phyloP scores from a whole-genome alignment of 1,140 invertebrate species.

The Rhynchophorus ferrugineus region DNA sequence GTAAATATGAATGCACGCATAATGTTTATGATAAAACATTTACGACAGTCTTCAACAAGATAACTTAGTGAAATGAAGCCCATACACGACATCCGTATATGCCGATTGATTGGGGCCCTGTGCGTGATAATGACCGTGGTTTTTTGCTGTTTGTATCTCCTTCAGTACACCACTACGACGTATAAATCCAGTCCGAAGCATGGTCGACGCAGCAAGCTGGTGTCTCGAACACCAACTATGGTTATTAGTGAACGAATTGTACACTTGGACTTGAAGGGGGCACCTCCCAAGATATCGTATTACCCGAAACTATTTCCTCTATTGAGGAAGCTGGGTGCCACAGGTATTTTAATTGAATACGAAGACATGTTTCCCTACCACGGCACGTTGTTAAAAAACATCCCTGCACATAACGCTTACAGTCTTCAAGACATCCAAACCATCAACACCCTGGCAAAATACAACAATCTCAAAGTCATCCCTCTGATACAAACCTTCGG shows the following conservation, averaged over 20 bases:
- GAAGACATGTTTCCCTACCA: constrained; percentile 96
- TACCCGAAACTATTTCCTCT: constrained; percentile 67
- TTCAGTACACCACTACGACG: not conserved
- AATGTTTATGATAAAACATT: too few species aligned
- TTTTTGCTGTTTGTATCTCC: not conserved
- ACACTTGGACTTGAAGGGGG: constrained; percentile 87
- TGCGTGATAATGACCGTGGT: not conserved
- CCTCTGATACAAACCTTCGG: constrained; percentile 94
- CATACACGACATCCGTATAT: not conserved
- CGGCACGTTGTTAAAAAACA: constrained; percentile 51
- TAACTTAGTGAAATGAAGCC: not conserved
- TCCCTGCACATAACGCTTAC: constrained; percentile 75
- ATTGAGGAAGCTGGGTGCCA: constrained; percentile 70
- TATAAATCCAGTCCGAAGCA: not conserved
- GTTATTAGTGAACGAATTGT: constrained; percentile 43
- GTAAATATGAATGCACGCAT: too few species aligned
- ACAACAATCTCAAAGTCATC: constrained; percentile 69
- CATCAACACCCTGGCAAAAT: constrained; percentile 56
- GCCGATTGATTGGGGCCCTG: not conserved
- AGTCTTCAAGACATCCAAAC: constrained; percentile 56
- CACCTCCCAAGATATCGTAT: constrained; percentile 67
- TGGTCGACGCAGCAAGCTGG: not conserved
- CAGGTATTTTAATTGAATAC: constrained; percentile 77
- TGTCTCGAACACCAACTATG: not conserved
- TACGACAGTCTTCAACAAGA: too few species aligned